Percentiles rank a stretch among this genome's conserved stretches.
Evolutionary conservation across 2,888 invertebrate genomes (phyloP).

Genomic region (Perdita meconis): DNA sequence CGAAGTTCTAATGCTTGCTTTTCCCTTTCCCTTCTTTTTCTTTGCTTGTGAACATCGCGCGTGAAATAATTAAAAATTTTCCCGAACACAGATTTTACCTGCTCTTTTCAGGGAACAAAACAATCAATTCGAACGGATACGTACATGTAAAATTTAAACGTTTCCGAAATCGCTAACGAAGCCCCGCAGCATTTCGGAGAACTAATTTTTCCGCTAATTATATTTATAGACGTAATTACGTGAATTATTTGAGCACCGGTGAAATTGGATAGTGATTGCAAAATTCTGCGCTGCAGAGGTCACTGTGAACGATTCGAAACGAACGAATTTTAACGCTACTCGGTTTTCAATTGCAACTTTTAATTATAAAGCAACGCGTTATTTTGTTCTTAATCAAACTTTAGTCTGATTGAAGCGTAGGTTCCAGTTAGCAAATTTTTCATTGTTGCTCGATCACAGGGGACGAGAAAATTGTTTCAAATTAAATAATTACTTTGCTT

Average conservation of each 20-base stretch:
- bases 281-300: not conserved
- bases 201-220: too few species aligned
- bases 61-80: too few species aligned
- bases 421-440: not conserved
- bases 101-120: too few species aligned
- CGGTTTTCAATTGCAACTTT: not conserved
- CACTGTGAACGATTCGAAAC: not conserved
- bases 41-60: too few species aligned
- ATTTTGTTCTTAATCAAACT: not conserved
- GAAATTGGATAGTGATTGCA: not conserved
- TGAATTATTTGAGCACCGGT: not conserved
- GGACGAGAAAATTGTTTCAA: not conserved
- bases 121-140: too few species aligned
- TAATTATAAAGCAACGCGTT: not conserved
- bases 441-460: constrained; percentile 9
- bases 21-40: too few species aligned
- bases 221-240: too few species aligned
- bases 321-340: not conserved
- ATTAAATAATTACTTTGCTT: constrained; percentile 1
- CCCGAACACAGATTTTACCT: too few species aligned
- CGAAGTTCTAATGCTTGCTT: too few species aligned
- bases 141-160: too few species aligned
- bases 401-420: not conserved
- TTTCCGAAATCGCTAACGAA: too few species aligned
- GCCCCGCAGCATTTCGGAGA: not conserved